Percentiles rank a stretch among this genome's conserved stretches.
phyloP scores from a whole-genome alignment of 2,888 invertebrate genomes.

The Gerris lacustris region DNA sequence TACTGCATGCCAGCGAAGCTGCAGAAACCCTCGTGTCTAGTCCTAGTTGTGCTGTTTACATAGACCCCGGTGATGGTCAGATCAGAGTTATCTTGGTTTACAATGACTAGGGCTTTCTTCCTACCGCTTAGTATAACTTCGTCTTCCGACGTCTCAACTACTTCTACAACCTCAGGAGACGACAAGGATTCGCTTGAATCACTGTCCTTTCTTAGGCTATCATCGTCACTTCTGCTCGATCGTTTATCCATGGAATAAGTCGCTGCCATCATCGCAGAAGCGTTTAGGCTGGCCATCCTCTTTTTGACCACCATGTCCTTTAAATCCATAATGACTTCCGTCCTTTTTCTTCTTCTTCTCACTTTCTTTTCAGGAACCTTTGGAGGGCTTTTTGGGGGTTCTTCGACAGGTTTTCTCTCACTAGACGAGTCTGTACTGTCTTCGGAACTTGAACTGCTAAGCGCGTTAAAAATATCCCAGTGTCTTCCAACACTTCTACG shows the following conservation, averaged over 20 bases:
- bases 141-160: constrained; percentile 25
- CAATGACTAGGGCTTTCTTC: constrained; percentile 61
- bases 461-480: constrained; percentile 66
- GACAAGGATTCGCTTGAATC: constrained; percentile 28
- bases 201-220: constrained; percentile 22
- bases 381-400: constrained; percentile 15
- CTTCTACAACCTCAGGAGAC: constrained; percentile 46
- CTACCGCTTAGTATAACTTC: constrained; percentile 29
- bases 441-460: constrained; percentile 36
- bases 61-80: constrained; percentile 80
- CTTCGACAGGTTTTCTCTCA: neutral
- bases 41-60: constrained; percentile 59
- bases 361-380: constrained; percentile 31
- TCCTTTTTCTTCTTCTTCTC: constrained; percentile 44
- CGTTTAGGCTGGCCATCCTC: constrained; percentile 83
- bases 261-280: constrained; percentile 77
- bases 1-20: constrained; percentile 77
- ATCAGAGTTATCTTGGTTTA: constrained; percentile 75
- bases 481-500: constrained; percentile 65
- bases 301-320: constrained; percentile 80
- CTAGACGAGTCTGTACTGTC: neutral
- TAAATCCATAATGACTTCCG: constrained; percentile 60
- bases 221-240: constrained; percentile 22
- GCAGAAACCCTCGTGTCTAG: constrained; percentile 69
- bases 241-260: constrained; percentile 62